Percentiles rank a stretch among this genome's conserved stretches.
Conservation (phyloP, 1,140 invertebrate species). For the Lasioglossum baleicum region DNA sequence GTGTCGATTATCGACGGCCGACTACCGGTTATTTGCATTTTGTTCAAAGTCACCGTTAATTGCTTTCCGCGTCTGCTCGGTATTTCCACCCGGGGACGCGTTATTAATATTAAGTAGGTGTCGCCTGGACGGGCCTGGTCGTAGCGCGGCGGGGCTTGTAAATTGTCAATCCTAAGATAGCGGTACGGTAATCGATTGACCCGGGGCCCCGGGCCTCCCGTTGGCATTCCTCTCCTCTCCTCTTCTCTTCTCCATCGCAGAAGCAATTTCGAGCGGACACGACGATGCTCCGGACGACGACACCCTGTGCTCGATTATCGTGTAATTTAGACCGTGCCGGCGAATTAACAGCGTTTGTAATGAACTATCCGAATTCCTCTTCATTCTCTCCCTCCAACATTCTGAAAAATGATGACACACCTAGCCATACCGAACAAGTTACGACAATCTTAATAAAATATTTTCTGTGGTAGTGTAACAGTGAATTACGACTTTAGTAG, state of each 20-base stretch:
- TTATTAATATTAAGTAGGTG: slow-evolving; percentile 60
- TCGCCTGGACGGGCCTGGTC: background rate
- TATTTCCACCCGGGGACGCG: slow-evolving; percentile 34
- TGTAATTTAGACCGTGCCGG: too few species aligned
- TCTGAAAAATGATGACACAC: too few species aligned
- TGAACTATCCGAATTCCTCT: too few species aligned
- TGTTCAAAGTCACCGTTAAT: slow-evolving; percentile 56
- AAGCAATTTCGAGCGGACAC: background rate
- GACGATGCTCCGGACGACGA: too few species aligned
- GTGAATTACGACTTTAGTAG: too few species aligned
- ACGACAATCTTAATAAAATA: too few species aligned
- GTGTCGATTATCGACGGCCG: slow-evolving; percentile 11
- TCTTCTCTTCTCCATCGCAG: background rate
- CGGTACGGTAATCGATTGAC: slow-evolving; percentile 5
- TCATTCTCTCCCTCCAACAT: too few species aligned
- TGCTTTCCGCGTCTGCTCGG: background rate
- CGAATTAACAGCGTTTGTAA: too few species aligned
- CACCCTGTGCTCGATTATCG: too few species aligned
- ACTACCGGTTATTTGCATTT: slow-evolving; percentile 60
- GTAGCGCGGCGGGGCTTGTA: background rate
- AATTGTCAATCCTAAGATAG: slow-evolving; percentile 20
- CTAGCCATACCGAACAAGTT: too few species aligned
- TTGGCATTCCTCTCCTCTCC: too few species aligned
- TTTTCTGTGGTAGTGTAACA: too few species aligned
- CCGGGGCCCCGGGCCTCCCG: background rate